These are phyloP conservation scores for Aporrectodea caliginosa DNA, from an alignment of 1,140 invertebrate genomes.

Conservation along the genomic window DNA sequence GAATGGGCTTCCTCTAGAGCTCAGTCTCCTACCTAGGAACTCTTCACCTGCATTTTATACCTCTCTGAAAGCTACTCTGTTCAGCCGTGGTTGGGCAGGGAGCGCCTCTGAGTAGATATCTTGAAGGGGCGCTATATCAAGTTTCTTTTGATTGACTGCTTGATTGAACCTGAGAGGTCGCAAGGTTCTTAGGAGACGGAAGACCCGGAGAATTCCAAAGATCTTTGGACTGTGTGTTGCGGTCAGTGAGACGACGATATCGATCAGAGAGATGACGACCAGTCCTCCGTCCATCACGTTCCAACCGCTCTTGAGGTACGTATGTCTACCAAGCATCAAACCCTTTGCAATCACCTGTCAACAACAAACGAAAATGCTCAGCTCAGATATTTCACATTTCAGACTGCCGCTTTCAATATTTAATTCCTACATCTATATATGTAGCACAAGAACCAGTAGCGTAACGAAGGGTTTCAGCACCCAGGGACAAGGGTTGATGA, in stretches of 20 bases:
- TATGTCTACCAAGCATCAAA: conserved; percentile 83
- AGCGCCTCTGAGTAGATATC: too few relatives aligned
- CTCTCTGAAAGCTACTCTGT: too few relatives aligned
- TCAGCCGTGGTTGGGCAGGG: too few relatives aligned
- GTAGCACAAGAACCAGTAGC: not conserved
- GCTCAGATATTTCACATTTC: not conserved
- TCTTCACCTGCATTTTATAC: too few relatives aligned
- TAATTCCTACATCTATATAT: not conserved
- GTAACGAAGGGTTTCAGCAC: too few relatives aligned
- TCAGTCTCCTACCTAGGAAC: too few relatives aligned
- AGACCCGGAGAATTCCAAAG: conserved; percentile 95
- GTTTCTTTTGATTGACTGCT: too few relatives aligned
- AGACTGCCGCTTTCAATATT: not conserved
- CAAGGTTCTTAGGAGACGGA: conserved; percentile 88
- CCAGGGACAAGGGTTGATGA: too few relatives aligned
- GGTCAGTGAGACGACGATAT: conserved; percentile 88
- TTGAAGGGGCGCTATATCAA: too few relatives aligned
- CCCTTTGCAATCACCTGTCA: conserved; percentile 83
- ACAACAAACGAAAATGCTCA: not conserved
- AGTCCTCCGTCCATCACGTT: conserved; percentile 99
- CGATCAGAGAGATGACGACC: conserved; percentile 93
- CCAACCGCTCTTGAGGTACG: conserved; percentile 99
- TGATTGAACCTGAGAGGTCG: conserved; percentile 84
- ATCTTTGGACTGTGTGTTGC: conserved; percentile 89
- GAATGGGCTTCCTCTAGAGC: too few relatives aligned